phyloP scores from a whole-genome alignment of 2,888 invertebrate species.

The Heliconius erato region DNA sequence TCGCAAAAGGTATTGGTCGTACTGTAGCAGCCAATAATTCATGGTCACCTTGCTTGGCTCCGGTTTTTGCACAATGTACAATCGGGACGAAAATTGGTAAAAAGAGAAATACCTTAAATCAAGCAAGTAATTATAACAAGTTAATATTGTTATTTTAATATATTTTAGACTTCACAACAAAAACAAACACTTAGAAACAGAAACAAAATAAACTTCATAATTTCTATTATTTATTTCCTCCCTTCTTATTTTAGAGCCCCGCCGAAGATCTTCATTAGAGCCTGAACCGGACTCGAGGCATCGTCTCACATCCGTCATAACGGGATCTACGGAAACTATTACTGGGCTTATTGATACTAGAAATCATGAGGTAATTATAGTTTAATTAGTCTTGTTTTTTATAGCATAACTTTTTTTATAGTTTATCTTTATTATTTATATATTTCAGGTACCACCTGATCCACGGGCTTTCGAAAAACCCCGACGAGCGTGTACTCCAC shows the following conservation, averaged over 20 bases:
- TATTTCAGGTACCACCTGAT: conserved; percentile 76
- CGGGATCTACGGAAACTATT: conserved; percentile 90
- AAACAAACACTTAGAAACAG: too few relatives aligned
- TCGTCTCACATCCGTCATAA: conserved; percentile 84
- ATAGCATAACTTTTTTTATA: too few relatives aligned
- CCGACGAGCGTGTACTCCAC: conserved; percentile 78
- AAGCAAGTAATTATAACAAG: too few relatives aligned
- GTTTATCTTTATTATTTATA: not conserved
- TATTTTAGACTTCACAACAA: too few relatives aligned
- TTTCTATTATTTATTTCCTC: not conserved
- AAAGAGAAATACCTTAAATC: too few relatives aligned
- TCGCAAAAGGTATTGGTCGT: too few relatives aligned
- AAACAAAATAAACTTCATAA: not conserved
- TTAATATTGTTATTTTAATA: too few relatives aligned
- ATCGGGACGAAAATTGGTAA: too few relatives aligned
- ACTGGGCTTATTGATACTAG: conserved; percentile 89
- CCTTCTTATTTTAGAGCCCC: conserved; percentile 62
- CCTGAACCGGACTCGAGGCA: conserved; percentile 80
- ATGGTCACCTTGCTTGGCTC: too few relatives aligned
- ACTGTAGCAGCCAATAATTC: too few relatives aligned
- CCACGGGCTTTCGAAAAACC: conserved; percentile 82
- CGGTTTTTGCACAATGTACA: too few relatives aligned
- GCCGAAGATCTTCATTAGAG: conserved; percentile 77
- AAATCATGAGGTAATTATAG: conserved; percentile 66
- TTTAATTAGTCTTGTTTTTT: not conserved